Percentiles rank a stretch among this genome's conserved stretches.
phyloP scores from a whole-genome alignment of 2,888 invertebrate genomes.

The Cheilosia vulpina region DNA sequence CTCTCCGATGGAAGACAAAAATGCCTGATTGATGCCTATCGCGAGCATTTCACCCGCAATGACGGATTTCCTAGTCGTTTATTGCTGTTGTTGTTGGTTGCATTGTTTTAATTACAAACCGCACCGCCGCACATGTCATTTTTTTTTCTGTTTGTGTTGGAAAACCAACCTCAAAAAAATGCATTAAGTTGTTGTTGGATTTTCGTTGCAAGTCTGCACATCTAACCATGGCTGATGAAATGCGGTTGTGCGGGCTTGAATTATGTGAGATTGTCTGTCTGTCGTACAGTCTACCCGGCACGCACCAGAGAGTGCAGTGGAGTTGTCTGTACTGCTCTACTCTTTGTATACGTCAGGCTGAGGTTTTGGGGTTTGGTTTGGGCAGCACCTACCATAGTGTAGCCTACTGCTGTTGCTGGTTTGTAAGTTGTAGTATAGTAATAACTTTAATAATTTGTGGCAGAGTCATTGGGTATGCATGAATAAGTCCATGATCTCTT shows the following conservation, averaged over 20 bases:
- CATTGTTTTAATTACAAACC: slow-evolving; percentile 70
- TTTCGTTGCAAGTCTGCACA: slow-evolving; percentile 18
- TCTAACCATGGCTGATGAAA: slow-evolving; percentile 51
- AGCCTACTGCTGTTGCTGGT: slow-evolving; percentile 3
- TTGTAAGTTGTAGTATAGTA: slow-evolving; percentile 33
- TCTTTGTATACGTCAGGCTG: slow-evolving; percentile 52
- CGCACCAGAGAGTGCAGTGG: slow-evolving; percentile 38
- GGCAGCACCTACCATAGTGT: not conserved
- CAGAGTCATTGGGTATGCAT: slow-evolving; percentile 67
- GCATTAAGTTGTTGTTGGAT: slow-evolving; percentile 20
- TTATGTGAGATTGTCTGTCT: slow-evolving; percentile 57
- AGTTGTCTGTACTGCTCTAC: slow-evolving; percentile 39
- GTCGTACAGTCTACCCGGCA: slow-evolving; percentile 32
- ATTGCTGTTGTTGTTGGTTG: slow-evolving; percentile 34
- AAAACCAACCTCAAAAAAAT: slow-evolving; percentile 30
- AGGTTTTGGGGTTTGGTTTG: slow-evolving; percentile 62
- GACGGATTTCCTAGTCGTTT: slow-evolving; percentile 31
- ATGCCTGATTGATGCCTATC: slow-evolving; percentile 73
- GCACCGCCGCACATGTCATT: slow-evolving; percentile 65
- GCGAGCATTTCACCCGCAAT: slow-evolving; percentile 38
- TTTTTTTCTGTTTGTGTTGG: slow-evolving; percentile 16
- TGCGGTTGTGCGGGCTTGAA: slow-evolving; percentile 38
- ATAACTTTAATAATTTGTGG: slow-evolving; percentile 67
- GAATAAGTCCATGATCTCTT: slow-evolving; percentile 66
- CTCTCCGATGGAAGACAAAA: slow-evolving; percentile 51